Evolutionary conservation across 2,113 vertebrate genomes (phyloP).

Genomic region (Callorhinus ursinus): DNA sequence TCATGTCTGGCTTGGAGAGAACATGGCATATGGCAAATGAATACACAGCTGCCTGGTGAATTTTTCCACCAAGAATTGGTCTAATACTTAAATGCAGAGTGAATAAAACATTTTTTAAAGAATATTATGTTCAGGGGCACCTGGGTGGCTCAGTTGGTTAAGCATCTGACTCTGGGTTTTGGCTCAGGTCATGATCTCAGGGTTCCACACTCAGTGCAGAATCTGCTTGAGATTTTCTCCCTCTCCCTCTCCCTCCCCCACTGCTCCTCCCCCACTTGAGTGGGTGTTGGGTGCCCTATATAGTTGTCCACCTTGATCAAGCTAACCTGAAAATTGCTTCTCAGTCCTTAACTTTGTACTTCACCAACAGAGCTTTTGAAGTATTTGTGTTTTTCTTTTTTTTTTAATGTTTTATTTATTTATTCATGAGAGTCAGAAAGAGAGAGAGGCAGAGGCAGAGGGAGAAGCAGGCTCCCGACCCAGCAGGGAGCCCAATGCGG

Average conservation of each 20-base stretch:
- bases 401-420: neutral
- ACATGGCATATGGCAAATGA: conserved; percentile 62
- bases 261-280: neutral
- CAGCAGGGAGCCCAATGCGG: too few species aligned
- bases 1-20: conserved; percentile 57
- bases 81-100: conserved; percentile 53
- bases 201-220: neutral
- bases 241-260: neutral
- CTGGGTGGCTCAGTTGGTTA: neutral
- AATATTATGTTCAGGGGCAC: conserved; percentile 17
- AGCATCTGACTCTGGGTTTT: neutral
- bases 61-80: conserved; percentile 60
- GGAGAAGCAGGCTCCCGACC: too few species aligned
- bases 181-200: neutral
- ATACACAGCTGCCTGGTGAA: conserved; percentile 61
- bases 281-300: neutral
- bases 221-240: neutral
- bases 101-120: conserved; percentile 65
- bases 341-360: neutral
- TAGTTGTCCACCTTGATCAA: neutral
- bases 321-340: neutral
- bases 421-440: too few species aligned
- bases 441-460: too few species aligned
- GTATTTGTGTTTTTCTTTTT: conserved; percentile 34
- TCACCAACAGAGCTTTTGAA: neutral